Percentiles rank a stretch among this genome's conserved stretches.
Evolutionary conservation across 1,140 invertebrate genomes (phyloP).

Genomic region (Cydia splendana): DNA sequence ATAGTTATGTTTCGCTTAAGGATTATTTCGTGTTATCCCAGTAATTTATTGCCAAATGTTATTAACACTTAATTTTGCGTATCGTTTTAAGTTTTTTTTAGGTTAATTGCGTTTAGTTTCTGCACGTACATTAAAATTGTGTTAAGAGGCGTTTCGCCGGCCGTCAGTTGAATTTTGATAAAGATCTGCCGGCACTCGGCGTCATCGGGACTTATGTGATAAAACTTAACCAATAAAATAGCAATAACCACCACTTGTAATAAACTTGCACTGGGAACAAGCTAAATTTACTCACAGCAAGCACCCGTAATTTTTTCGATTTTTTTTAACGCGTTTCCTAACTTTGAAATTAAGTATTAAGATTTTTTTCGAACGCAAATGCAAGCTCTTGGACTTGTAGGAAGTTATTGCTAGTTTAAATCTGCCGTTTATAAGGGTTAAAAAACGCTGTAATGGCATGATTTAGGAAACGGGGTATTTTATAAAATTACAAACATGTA

Average conservation of each 20-base stretch:
- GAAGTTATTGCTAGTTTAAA: too few species aligned
- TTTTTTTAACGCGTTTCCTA: neutral
- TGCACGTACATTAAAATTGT: conserved; percentile 30
- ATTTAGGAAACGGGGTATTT: too few species aligned
- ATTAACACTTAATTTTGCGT: conserved; percentile 65
- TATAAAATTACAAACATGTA: too few species aligned
- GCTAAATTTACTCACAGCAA: too few species aligned
- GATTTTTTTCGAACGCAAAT: too few species aligned
- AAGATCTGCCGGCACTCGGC: conserved; percentile 65
- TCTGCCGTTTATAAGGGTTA: too few species aligned
- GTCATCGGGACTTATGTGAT: neutral
- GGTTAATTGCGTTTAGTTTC: conserved; percentile 51
- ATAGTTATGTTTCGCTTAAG: conserved; percentile 61
- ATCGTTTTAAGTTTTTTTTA: conserved; percentile 51
- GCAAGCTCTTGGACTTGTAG: too few species aligned
- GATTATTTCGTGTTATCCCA: conserved; percentile 72
- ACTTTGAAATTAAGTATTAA: too few species aligned
- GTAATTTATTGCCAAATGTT: conserved; percentile 79
- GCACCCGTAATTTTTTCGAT: neutral
- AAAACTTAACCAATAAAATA: too few species aligned
- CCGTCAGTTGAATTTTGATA: conserved; percentile 53
- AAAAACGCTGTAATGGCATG: too few species aligned
- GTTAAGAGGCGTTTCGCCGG: conserved; percentile 34
- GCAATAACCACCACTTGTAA: too few species aligned
- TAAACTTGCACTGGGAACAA: too few species aligned